Conservation (phyloP, 2,113 vertebrate genomes). For the Malurus elegans region DNA sequence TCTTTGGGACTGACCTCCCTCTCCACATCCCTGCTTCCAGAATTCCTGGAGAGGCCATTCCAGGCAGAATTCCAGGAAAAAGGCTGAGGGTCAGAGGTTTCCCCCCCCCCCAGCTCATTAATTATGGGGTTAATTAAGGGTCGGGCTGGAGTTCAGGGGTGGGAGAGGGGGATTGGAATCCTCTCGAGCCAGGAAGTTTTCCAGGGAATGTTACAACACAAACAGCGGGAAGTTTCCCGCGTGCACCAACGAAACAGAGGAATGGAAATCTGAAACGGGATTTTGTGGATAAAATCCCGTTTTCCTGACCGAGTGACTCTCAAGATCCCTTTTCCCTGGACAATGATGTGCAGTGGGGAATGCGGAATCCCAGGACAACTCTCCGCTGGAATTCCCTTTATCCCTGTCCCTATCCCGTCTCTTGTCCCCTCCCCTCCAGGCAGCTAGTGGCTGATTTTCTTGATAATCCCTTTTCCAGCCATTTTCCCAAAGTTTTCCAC, state of each 20-base stretch:
- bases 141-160: not conserved
- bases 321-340: not conserved
- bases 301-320: not conserved
- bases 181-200: not conserved
- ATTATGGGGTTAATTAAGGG: not conserved
- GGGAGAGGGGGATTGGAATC: not conserved
- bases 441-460: not conserved
- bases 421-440: not conserved
- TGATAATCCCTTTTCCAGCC: not conserved
- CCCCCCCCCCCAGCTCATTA: not conserved
- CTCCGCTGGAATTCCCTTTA: not conserved
- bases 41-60: not conserved
- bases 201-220: not conserved
- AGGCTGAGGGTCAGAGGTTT: not conserved
- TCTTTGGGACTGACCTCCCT: not conserved
- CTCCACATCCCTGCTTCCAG: not conserved
- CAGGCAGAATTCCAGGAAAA: not conserved
- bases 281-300: not conserved
- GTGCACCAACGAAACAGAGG: fast-evolving
- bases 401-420: not conserved
- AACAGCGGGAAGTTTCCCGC: not conserved
- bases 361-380: fast-evolving
- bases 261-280: not conserved
- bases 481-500: not conserved
- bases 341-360: fast-evolving